Evolutionary conservation across 2,113 vertebrate species (phyloP).

Genomic region (Dromaius novaehollandiae): DNA sequence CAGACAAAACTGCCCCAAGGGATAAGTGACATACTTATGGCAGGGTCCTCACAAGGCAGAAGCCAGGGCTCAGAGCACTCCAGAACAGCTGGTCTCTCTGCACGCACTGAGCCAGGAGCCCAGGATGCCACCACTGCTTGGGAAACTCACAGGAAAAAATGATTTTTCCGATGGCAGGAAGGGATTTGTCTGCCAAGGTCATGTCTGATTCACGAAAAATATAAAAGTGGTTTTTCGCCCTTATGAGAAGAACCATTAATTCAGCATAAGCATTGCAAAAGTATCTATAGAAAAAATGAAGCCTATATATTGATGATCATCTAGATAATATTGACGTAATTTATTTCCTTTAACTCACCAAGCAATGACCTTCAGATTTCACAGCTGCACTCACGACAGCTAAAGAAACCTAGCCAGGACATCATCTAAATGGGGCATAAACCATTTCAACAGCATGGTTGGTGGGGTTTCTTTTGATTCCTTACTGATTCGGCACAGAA

Average conservation of each 20-base stretch:
- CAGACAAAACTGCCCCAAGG: slow-evolving; percentile 48
- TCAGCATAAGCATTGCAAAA: not conserved
- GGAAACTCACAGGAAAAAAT: not conserved
- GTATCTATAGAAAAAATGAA: not conserved
- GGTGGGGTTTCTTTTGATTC: not conserved
- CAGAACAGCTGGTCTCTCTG: slow-evolving; percentile 46
- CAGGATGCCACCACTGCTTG: not conserved
- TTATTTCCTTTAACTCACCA: not conserved
- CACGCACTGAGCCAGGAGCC: not conserved
- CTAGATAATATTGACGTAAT: not conserved
- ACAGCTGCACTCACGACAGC: not conserved
- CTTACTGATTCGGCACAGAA: not conserved
- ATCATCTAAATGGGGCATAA: not conserved
- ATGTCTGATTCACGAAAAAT: rapidly evolving
- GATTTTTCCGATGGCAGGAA: not conserved
- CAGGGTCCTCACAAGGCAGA: not conserved
- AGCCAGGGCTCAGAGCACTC: not conserved
- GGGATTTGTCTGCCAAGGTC: not conserved
- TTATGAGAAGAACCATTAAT: not conserved
- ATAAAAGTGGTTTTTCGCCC: not conserved
- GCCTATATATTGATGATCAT: not conserved
- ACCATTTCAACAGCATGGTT: not conserved
- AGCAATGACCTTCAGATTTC: not conserved
- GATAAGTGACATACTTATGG: slow-evolving; percentile 55
- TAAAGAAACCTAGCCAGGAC: not conserved